phyloP scores from a whole-genome alignment of 2,113 vertebrate genomes.

The Anser brachyrhynchus region DNA sequence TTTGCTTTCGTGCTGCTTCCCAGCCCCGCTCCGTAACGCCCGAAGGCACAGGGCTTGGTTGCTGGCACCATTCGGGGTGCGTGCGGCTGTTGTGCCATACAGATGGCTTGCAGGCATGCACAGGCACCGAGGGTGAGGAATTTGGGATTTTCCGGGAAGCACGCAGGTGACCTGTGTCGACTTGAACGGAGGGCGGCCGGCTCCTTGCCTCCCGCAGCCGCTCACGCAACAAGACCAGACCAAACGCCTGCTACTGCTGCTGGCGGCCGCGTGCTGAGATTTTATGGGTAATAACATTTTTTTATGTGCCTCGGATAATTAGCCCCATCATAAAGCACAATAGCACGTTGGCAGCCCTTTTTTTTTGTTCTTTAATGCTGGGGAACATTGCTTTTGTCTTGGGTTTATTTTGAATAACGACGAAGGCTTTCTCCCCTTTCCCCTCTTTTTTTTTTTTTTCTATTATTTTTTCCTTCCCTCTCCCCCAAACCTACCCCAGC shows the following conservation, averaged over 20 bases:
- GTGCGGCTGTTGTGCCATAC: neutral
- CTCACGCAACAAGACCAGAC: neutral
- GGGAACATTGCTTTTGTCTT: neutral
- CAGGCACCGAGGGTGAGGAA: neutral
- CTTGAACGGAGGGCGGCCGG: neutral
- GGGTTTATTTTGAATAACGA: neutral
- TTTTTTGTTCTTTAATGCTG: neutral
- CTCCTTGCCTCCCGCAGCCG: neutral
- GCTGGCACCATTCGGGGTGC: accelerated
- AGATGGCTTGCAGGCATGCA: accelerated
- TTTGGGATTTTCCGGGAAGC: neutral
- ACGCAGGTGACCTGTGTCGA: neutral
- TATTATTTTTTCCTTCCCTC: too few species aligned
- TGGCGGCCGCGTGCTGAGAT: neutral
- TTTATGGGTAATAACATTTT: neutral
- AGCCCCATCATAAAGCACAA: neutral
- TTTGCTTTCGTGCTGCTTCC: neutral
- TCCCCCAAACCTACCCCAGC: neutral
- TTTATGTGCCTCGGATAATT: neutral
- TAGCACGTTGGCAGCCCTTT: neutral
- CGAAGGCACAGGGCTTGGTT: neutral
- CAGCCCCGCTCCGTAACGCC: accelerated
- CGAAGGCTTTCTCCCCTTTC: neutral
- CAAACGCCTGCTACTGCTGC: neutral
- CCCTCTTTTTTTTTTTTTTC: too few species aligned